Base-by-base conservation (phyloP, 2,888 invertebrate species). In the Yponomeuta plumbellus region DNA sequence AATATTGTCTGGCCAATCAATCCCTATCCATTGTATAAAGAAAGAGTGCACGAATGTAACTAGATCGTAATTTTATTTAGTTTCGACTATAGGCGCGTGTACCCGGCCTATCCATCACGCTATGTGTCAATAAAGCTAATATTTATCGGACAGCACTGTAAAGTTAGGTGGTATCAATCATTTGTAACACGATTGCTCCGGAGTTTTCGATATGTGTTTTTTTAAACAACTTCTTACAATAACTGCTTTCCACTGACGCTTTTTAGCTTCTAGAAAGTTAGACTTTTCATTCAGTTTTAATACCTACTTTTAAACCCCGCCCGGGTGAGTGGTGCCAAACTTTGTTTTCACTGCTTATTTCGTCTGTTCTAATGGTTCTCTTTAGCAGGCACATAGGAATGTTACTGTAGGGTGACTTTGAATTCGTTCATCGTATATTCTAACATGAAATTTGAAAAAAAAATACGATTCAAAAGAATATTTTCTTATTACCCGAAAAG, bases 361-460 rank as follows among this genome's bases (percentile, higher is more conserved):
- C 79, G 80, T 79, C 79, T 83, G 83, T 84, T 81, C 82, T 85
- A 85, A 86, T 85, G 81, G 83, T 73, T 76, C 80, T 80, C 77
- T 80, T 80, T 78, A 77, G 80, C 73, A 77, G 78, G 75, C 75
- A 74, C 80, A 3, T 17, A 17, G 17, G 44, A 80, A 80, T 82
- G 56, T 21, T 64, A 64, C 13, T 10, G 26, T 58, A 22, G 17
- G 17, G 20, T 56, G 4, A n/a, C n/a, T n/a, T n/a, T n/a, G n/a
- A n/a, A n/a, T n/a, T n/a, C n/a, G n/a, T n/a, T n/a, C n/a, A n/a
- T n/a, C n/a, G n/a, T n/a, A n/a, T n/a, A n/a, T n/a, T n/a, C n/a
- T n/a, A n/a, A n/a, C n/a, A n/a, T n/a, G n/a, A n/a, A n/a, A n/a
- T n/a, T n/a, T n/a, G n/a, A n/a, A n/a, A n/a, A n/a, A n/a, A n/a